Evolutionary conservation across 2,888 invertebrate genomes (phyloP), one percentile per base, ranked within the genome.

Genomic region (Acrobasis consociella): DNA sequence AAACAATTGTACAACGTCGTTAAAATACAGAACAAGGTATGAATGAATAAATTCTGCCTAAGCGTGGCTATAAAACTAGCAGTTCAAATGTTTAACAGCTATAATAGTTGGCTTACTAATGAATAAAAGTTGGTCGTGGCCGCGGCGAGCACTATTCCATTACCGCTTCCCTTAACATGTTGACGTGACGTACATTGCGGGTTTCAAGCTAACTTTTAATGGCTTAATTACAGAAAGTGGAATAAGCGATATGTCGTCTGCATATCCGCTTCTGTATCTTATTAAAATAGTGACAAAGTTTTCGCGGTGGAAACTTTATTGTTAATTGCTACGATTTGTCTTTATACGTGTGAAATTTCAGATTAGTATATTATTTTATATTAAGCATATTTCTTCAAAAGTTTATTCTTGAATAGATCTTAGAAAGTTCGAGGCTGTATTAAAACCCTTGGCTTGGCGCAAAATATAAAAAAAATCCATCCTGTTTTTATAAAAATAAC

Each of bases 121-220:
- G 70, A 69, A 69, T 70, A 67, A 70, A 70, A 70, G 64, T 70
- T 70, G 15, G 49, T 53, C 62, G 58, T 59, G 38, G 37, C 42
- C 39, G 38, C 62, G 15, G 49, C 62, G 37, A 42, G 22, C 56
- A 46, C 51, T 62, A 60, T 63, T 59, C 63, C 60, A 56, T 61
- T 61, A 53, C 60, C 39, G 22, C 49, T 16, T 56, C 9, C 42
- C 56, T 22, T 56, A 42, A 52, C 38, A 39, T 17, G 22, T 42
- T 56, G 56, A 42, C 42, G 16, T 56, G 39, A 56, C 42, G 42
- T 55, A 46, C 31, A 60, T 38, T 53, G 42, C 46, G 49, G 37
- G 37, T 53, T 55, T 9, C 15, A 15, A 46, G 42, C 60, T 52
- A 73, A 76, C 69, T 76, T 75, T 72, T 74, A 74, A 73, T 72